Evolutionary conservation across 30 jellyfish, hydroid and myxozoan genomes (phyloP).

Genomic region (Euphysa ruthae): DNA sequence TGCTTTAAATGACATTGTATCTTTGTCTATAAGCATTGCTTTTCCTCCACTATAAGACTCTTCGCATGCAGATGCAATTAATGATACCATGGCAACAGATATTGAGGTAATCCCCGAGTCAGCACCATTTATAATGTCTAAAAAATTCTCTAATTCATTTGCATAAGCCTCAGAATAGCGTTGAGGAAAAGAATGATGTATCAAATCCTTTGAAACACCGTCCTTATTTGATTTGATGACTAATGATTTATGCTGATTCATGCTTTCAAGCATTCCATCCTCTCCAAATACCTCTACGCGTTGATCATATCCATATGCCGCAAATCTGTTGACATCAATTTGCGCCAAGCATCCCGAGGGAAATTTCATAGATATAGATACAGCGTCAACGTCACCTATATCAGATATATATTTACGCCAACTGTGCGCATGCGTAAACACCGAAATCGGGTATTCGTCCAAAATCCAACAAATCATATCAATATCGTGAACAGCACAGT

Average conservation of each 20-base stretch:
- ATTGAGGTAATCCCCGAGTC: slow-evolving; percentile 25
- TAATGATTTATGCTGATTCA: slow-evolving; percentile 40
- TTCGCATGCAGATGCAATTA: slow-evolving; percentile 85
- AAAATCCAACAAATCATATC: slow-evolving; percentile 79
- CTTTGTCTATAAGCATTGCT: slow-evolving; percentile 27
- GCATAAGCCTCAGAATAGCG: slow-evolving; percentile 64
- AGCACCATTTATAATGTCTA: slow-evolving; percentile 58
- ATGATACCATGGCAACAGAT: slow-evolving; percentile 44
- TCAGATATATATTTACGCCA: slow-evolving; percentile 35
- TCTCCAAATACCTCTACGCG: slow-evolving; percentile 87
- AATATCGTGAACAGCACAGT: slow-evolving; percentile 88
- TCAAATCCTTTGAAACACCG: slow-evolving; percentile 40
- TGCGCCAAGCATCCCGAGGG: slow-evolving; percentile 75
- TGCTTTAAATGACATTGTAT: slow-evolving; percentile 13
- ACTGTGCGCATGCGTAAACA: slow-evolving; percentile 81
- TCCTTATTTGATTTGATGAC: slow-evolving; percentile 40
- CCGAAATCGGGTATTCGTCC: slow-evolving; percentile 58
- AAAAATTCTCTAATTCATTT: slow-evolving; percentile 65
- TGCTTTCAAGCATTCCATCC: slow-evolving; percentile 82
- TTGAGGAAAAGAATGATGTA: slow-evolving; percentile 53
- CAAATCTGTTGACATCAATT: slow-evolving; percentile 68
- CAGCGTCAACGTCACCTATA: slow-evolving; percentile 83
- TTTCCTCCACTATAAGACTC: slow-evolving; percentile 75
- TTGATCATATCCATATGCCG: slow-evolving; percentile 96
- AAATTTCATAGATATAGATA: slow-evolving; percentile 67